Evolutionary conservation across 2,888 invertebrate species (phyloP), one percentile per base, ranked within the genome.

Genomic region (Cremastinae sp.): DNA sequence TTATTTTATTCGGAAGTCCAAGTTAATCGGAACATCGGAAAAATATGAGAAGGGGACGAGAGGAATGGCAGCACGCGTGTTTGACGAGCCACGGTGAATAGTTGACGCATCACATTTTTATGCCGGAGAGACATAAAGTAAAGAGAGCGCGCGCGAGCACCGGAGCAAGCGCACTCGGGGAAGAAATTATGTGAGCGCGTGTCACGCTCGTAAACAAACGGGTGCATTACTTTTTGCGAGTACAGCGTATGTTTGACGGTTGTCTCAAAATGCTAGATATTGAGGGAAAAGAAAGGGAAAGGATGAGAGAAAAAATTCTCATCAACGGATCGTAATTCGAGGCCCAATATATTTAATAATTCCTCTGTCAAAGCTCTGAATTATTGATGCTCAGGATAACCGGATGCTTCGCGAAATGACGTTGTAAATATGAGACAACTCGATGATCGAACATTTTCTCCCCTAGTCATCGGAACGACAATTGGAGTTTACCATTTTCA

Each of bases 201-300:
- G 79, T 86, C 83, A 81, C 80, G 81, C 75, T 59, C 75, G 72
- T 80, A 79, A 80, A 82, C 84, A 85, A 84, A 85, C 84, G 81
- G 55, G 53, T 22, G 83, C 79, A 84, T 84, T 83, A 82, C 69
- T 64, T 16, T 49, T 55, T 51, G 56, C 49, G 47, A 59, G 18
- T 47, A 39, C 58, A 14, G 8, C 43, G 35, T 58, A 49, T 28
- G 37, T 16, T 49, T 28, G 39, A 39, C 12, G 61, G 28, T 28
- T 28, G 28, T 28, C 28, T 2, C 2, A 28, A 5, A 28, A 28
- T 28, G 28, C 5, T 3, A 28, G 28, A 3, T 3, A 28, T 28
- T 5, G 28, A 28, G 28, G 5, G 5, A 28, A 28, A 5, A 28
- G 28, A 5, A 28, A 3, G 28, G 5, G 28, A 28, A 5, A 28